Evolutionary conservation across 2,888 invertebrate genomes (phyloP).

Genomic region (Aporophyla nigra): DNA sequence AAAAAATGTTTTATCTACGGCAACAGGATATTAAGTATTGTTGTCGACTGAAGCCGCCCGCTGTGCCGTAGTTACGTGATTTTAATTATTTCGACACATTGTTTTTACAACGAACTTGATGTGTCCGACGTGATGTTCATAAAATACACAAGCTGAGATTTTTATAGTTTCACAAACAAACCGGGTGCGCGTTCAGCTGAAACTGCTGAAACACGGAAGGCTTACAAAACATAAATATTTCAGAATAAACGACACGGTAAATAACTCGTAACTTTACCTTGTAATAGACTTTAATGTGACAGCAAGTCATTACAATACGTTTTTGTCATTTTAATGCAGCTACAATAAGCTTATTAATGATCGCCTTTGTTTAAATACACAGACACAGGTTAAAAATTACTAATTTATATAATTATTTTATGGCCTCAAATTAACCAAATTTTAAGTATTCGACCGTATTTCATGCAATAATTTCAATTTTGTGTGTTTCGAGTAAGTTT

Average conservation of each 20-base stretch:
- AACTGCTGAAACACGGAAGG: conserved; percentile 31
- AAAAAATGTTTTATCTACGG: conserved; percentile 59
- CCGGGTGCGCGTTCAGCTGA: conserved; percentile 29
- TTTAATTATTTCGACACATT: conserved; percentile 60
- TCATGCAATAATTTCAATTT: too few relatives aligned
- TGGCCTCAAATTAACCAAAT: not conserved
- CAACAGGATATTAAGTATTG: conserved; percentile 75
- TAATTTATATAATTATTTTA: not conserved
- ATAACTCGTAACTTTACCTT: conserved; percentile 12
- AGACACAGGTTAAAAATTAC: not conserved
- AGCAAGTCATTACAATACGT: not conserved
- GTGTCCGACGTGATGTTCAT: conserved; percentile 57
- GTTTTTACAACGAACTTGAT: conserved; percentile 56
- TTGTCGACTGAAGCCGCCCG: conserved; percentile 32
- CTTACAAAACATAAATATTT: conserved; percentile 50
- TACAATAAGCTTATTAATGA: not conserved
- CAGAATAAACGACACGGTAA: conserved; percentile 21
- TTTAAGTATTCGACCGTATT: too few relatives aligned
- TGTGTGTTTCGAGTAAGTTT: too few relatives aligned
- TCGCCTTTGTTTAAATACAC: not conserved
- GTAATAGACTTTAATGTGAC: conserved; percentile 19
- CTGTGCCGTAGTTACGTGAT: conserved; percentile 34
- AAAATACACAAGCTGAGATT: conserved; percentile 55
- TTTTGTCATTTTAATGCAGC: not conserved
- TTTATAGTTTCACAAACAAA: conserved; percentile 68